Conservation (phyloP, 2,113 vertebrate species). For the Furnarius figulus region DNA sequence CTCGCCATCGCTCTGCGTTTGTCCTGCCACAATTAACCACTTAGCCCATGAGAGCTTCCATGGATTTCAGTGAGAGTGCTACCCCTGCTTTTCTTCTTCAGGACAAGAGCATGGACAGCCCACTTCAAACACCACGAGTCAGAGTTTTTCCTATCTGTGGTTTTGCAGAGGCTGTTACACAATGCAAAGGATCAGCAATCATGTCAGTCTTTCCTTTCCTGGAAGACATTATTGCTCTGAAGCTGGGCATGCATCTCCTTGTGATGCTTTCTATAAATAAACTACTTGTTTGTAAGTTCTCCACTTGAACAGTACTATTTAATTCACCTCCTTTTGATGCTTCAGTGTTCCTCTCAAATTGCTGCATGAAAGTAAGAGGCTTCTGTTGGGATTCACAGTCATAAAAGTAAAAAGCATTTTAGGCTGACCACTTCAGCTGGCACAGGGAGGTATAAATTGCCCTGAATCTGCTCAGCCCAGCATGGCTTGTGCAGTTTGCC, state of each 20-base stretch:
- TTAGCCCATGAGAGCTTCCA: neutral
- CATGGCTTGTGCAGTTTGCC: conserved; percentile 19
- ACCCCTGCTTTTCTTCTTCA: conserved; percentile 25
- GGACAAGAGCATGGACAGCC: conserved; percentile 21
- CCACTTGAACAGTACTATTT: conserved; percentile 48
- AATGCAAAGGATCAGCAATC: conserved; percentile 3
- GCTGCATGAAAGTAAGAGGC: conserved; percentile 38
- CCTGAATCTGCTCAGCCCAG: conserved; percentile 43
- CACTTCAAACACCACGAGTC: neutral
- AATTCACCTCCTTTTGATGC: conserved; percentile 48
- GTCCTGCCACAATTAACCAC: conserved; percentile 46
- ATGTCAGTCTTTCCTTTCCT: neutral
- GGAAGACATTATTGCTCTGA: neutral
- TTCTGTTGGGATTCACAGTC: conserved; percentile 27
- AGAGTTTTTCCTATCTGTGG: neutral
- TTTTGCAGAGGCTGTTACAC: neutral
- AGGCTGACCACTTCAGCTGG: conserved; percentile 36
- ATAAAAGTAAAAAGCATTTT: conserved; percentile 24
- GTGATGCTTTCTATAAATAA: conserved; percentile 43
- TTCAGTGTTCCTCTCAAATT: conserved; percentile 41
- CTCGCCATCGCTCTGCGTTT: neutral
- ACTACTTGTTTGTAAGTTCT: conserved; percentile 42
- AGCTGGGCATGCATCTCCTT: neutral
- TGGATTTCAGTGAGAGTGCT: neutral
- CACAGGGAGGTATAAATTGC: conserved; percentile 32